These are phyloP conservation scores for Amphimedon queenslandica DNA, from an alignment of 37 sponge, comb jelly and placozoan genomes.

Conservation along the genomic window DNA sequence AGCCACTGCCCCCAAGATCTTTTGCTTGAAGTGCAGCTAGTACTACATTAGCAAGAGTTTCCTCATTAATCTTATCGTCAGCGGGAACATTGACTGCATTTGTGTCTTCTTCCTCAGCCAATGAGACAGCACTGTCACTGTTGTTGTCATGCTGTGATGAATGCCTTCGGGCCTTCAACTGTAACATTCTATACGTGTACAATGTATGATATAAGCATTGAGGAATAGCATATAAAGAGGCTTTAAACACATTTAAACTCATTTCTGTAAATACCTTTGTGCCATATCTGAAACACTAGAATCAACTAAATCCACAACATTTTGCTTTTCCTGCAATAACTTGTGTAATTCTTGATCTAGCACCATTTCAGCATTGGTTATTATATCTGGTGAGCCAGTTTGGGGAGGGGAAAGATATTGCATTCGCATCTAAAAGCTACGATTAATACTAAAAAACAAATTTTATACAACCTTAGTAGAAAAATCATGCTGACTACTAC, in stretches of 20 bases:
- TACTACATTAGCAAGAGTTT: not conserved
- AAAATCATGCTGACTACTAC: slow-evolving; percentile 9
- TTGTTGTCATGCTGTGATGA: slow-evolving; percentile 13
- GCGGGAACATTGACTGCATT: not conserved
- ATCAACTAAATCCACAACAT: slow-evolving; percentile 30
- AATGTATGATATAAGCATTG: too few relatives aligned
- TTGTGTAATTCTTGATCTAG: too few relatives aligned
- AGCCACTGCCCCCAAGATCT: slow-evolving; percentile 57
- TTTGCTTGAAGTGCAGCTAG: slow-evolving; percentile 16
- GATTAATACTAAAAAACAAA: not conserved
- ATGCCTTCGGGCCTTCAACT: too few relatives aligned
- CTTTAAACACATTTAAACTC: too few relatives aligned
- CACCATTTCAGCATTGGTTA: too few relatives aligned
- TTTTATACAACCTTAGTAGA: not conserved
- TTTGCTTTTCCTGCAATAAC: too few relatives aligned
- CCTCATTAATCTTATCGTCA: not conserved
- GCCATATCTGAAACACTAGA: slow-evolving; percentile 37
- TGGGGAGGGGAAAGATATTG: not conserved
- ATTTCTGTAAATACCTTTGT: too few relatives aligned
- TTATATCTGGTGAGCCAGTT: too few relatives aligned
- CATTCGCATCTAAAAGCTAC: not conserved
- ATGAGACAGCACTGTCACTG: not conserved
- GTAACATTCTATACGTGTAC: too few relatives aligned
- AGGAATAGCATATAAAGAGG: too few relatives aligned
- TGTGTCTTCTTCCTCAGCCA: not conserved